Conservation (phyloP, 2,113 vertebrate species). For the Halichoeres trimaculatus region DNA sequence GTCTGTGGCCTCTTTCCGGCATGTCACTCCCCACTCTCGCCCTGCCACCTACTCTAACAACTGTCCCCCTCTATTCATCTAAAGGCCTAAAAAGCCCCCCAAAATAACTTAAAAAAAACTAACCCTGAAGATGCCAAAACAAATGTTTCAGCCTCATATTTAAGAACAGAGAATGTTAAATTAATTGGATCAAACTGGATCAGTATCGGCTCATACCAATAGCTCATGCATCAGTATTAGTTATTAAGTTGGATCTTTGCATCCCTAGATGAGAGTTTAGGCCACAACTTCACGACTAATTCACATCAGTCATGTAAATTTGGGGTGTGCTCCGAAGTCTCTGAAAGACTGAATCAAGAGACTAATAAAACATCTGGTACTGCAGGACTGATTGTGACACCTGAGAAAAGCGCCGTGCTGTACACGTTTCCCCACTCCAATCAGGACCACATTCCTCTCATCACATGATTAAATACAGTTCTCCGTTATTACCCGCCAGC, state of each 20-base stretch:
- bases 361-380: constrained; percentile 55
- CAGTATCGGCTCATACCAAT: too few relatives aligned
- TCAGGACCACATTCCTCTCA: constrained; percentile 60
- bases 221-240: too few relatives aligned
- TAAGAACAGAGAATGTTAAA: too few relatives aligned
- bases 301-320: neutral
- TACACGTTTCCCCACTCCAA: constrained; percentile 48
- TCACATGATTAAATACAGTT: constrained; percentile 61
- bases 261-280: neutral
- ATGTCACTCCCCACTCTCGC: too few relatives aligned
- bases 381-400: constrained; percentile 60
- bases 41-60: too few relatives aligned
- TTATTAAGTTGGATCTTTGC: neutral
- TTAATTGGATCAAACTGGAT: too few relatives aligned
- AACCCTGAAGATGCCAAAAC: too few relatives aligned
- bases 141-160: too few relatives aligned
- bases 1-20: too few relatives aligned
- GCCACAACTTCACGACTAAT: neutral
- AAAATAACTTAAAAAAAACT: too few relatives aligned
- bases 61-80: too few relatives aligned
- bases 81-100: too few relatives aligned
- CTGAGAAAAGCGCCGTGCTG: constrained; percentile 46
- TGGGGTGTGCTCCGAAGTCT: neutral
- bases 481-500: constrained; percentile 61
- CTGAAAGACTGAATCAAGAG: constrained; percentile 32